These are phyloP conservation scores for Ptychodera flava DNA, from an alignment of 35 echinoderm and acorn worm species.

Conservation along the genomic window DNA sequence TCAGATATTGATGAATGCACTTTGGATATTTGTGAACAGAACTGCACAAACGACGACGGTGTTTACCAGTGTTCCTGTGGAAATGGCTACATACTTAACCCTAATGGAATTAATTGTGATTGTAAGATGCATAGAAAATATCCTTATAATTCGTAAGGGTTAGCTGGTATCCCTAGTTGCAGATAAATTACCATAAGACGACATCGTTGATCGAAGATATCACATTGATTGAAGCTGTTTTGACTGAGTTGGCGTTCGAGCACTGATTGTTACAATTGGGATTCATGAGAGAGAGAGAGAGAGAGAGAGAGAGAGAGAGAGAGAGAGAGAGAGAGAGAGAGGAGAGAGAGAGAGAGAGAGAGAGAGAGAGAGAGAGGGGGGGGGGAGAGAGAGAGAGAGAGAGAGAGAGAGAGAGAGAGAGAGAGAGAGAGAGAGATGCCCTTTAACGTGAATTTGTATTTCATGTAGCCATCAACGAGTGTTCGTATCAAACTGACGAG, in stretches of 20 bases:
- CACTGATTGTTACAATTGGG: too few species aligned
- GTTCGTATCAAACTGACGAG: background rate
- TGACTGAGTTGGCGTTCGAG: too few species aligned
- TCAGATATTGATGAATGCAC: constrained; percentile 65
- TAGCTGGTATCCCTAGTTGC: too few species aligned
- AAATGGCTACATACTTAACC: constrained; percentile 11
- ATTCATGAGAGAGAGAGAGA: background rate
- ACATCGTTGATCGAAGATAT: too few species aligned
- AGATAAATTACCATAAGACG: too few species aligned
- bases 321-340: background rate
- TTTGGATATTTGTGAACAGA: constrained; percentile 34
- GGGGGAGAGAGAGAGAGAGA: background rate
- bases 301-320: background rate
- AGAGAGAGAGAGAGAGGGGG: background rate
- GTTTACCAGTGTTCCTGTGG: constrained; percentile 40
- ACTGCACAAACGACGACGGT: constrained; percentile 45
- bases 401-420: background rate
- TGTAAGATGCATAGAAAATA: background rate
- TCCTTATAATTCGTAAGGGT: too few species aligned
- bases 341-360: background rate
- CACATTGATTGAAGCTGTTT: too few species aligned
- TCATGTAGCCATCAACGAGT: background rate
- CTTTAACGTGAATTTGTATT: too few species aligned
- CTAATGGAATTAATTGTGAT: background rate
- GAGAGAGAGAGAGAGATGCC: background rate